Base-by-base conservation (phyloP, 2,888 invertebrate species). In the Ditylenchus weischeri region DNA sequence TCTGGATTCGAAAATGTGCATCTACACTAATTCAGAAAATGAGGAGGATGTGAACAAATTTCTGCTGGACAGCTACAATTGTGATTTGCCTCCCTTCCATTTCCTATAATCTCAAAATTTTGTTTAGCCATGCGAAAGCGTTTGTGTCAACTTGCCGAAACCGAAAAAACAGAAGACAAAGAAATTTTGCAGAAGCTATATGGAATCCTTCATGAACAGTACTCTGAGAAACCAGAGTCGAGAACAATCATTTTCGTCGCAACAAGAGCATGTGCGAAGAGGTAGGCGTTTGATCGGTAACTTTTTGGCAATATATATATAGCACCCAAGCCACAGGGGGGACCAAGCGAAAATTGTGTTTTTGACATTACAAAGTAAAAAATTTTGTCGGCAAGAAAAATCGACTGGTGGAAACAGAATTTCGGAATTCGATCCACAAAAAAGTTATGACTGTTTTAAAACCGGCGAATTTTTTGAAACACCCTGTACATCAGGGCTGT, bases 171-270 rank as follows among this genome's bases (percentile, higher is more conserved):
- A 23, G 64, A 64, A 48, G 35, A 18, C 10, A 64, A 64, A 38
- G 64, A 64, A 23, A 57, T 64, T 38, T 58, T 64, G n/a, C 57
- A 64, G 29, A 38, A 43, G 57, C 64, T 64, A 7, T 58, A 58
- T 29, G 29, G 43, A 21, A 67, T 59, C 23, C 57, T 68, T 29
- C 21, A n/a, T 23, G 54, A 66, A 1, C 74, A 75, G 61, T 69
- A 65, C 59, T 10, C 21, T 10, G 38, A 61, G 15, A 36, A 69
- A 4, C 21, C 60, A 23, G 67, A 65, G 19, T 69, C 75, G 15
- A 64, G 75, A 0, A 66, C 70, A 21, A 54, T 74, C 29, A 69
- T 74, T 57, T 74, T 74, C 60, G 74, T 74, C n/a, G 58, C 69
- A 23, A 69, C 66, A 15, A 70, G 74, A 15, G 65, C 63, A 13